Evolutionary conservation across 2,888 invertebrate genomes (phyloP), one percentile per base, ranked within the genome.

Genomic region (Mesorhabditis spiculigera): DNA sequence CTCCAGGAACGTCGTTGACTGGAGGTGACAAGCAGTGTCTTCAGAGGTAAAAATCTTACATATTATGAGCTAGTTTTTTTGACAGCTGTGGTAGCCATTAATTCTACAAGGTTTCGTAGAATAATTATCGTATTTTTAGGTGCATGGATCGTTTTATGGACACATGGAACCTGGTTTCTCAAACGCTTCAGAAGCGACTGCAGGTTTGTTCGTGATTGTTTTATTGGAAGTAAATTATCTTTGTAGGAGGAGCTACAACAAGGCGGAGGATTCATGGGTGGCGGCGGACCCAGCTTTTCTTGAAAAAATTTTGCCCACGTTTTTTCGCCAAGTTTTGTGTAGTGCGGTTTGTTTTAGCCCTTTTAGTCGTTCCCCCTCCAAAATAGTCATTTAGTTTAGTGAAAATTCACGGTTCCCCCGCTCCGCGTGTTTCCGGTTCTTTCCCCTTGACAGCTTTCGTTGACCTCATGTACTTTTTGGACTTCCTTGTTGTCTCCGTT

Each of bases 61-160:
- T 13, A 50, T 28, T 28, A 50, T 50, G 8, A n/a, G 58, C 58
- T 50, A 28, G 28, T 28, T 28, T 28, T 3, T 28, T 28, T 28
- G 28, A 28, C 28, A 28, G 1, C 28, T 28, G 28, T 28, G 3
- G 28, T 28, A 28, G 28, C 28, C 28, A 28, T 28, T 28, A 28
- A 28, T 28, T 28, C 28, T 3, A 28, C 28, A 28, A 28, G 3
- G 28, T 28, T 28, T 28, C 28, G 28, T 28, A 28, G 28, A 28
- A 28, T 28, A 28, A 28, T 66, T 13, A 69, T 65, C 94, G 91
- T 96, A 95, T 87, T 96, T 80, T 93, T 94, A 0, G 94, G 93
- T 96, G 96, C 87, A 95, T 95, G 95, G 96, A 96, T 87, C 90
- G 96, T 85, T 97, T 93, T 89, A 93, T 95, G 93, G 96, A 97